phyloP scores from a whole-genome alignment of 2,797 vertebrate species.

The Champsocephalus esox region DNA sequence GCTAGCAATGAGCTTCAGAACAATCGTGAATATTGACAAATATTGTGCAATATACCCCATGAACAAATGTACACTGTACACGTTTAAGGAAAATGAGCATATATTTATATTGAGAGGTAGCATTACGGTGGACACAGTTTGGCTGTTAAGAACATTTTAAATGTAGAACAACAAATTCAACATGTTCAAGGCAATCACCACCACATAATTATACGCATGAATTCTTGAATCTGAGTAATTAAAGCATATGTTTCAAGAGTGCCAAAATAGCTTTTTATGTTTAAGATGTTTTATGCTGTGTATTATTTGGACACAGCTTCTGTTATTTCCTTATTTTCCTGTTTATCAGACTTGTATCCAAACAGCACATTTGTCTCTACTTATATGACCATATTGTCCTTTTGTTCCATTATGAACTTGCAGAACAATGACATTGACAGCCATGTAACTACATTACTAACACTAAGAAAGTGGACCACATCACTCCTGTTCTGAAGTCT shows the following conservation, averaged over 20 bases:
- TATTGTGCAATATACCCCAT: neutral
- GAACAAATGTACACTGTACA: neutral
- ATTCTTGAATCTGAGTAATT: neutral
- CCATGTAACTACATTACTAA: neutral
- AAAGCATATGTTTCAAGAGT: neutral
- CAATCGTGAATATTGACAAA: neutral
- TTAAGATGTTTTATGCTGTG: neutral
- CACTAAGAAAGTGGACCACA: too few species aligned
- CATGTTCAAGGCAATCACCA: neutral
- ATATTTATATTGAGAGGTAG: constrained; percentile 9
- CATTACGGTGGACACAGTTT: neutral
- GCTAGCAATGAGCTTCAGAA: neutral
- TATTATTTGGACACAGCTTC: neutral
- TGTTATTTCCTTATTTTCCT: neutral
- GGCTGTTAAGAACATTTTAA: neutral
- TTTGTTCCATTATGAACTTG: neutral
- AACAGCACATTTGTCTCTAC: neutral
- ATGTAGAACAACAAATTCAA: neutral
- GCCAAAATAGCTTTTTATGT: constrained; percentile 16
- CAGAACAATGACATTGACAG: neutral
- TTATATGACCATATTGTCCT: neutral
- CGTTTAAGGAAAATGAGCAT: constrained; percentile 13
- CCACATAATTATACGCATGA: neutral
- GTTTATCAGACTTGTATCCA: constrained; percentile 1
- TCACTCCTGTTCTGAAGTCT: too few species aligned